Percentiles rank a stretch among this genome's conserved stretches.
phyloP scores from a whole-genome alignment of 2,113 vertebrate species.

The Guaruba guarouba region DNA sequence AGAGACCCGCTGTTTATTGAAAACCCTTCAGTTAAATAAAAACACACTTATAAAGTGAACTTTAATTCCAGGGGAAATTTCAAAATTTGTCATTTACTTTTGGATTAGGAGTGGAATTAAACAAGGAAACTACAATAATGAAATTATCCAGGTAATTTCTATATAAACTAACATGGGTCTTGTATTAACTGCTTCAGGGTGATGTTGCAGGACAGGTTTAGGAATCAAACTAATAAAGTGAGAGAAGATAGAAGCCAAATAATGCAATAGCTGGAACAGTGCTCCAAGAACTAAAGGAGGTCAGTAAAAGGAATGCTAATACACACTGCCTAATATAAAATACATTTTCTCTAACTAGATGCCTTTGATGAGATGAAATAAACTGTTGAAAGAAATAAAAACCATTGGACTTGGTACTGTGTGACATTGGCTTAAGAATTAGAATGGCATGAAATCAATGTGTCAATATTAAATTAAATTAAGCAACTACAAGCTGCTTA shows the following conservation, averaged over 20 bases:
- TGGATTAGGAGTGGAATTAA: background rate
- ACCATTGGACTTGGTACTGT: background rate
- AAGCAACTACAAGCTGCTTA: background rate
- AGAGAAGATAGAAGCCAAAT: background rate
- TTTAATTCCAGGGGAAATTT: background rate
- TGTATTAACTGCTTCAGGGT: background rate
- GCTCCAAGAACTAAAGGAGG: background rate
- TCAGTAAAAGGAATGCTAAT: background rate
- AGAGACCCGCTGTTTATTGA: background rate
- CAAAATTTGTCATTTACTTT: background rate
- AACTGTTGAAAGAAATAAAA: conserved; percentile 2
- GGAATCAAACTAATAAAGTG: background rate
- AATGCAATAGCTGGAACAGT: background rate
- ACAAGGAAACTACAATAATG: background rate
- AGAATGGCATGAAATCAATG: background rate
- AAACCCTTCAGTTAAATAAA: background rate
- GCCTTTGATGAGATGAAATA: background rate
- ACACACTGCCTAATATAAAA: background rate
- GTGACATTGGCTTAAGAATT: background rate
- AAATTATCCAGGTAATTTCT: background rate
- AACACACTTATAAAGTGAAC: background rate
- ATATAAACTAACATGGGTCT: background rate
- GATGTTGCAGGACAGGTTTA: background rate
- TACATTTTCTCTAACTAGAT: background rate
- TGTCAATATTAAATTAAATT: conserved; percentile 19